These are phyloP conservation scores for Helleia helle DNA, from an alignment of 2,888 invertebrate genomes.

Conservation along the genomic window DNA sequence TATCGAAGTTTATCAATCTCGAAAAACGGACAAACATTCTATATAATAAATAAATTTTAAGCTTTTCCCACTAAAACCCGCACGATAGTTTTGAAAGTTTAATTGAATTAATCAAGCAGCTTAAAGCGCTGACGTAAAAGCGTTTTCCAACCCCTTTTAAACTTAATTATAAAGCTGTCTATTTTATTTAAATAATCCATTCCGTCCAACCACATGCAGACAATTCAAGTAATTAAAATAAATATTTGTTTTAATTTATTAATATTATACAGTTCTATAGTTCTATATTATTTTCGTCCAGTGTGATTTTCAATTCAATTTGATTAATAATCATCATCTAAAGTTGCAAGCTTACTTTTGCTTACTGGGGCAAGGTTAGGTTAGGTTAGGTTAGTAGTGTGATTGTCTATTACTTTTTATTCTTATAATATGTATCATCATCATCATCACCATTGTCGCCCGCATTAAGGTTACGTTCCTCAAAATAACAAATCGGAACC, in stretches of 20 bases:
- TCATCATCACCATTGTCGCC: no score
- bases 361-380: no score
- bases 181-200: background rate
- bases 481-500: no score
- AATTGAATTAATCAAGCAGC: background rate
- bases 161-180: background rate
- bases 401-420: no score
- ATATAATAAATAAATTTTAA: background rate
- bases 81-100: background rate
- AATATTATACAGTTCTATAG: background rate
- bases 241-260: background rate
- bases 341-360: no score
- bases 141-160: background rate
- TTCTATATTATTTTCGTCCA: no score
- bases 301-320: no score
- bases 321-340: no score
- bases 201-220: background rate
- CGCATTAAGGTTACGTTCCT: no score
- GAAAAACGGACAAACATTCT: background rate
- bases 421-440: no score
- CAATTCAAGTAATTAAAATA: background rate
- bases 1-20: no score
- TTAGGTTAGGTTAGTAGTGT: no score
- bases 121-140: background rate
- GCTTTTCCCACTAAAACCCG: background rate